Conservation (phyloP, 2,888 invertebrate species). For the Epistrophe grossulariae region DNA sequence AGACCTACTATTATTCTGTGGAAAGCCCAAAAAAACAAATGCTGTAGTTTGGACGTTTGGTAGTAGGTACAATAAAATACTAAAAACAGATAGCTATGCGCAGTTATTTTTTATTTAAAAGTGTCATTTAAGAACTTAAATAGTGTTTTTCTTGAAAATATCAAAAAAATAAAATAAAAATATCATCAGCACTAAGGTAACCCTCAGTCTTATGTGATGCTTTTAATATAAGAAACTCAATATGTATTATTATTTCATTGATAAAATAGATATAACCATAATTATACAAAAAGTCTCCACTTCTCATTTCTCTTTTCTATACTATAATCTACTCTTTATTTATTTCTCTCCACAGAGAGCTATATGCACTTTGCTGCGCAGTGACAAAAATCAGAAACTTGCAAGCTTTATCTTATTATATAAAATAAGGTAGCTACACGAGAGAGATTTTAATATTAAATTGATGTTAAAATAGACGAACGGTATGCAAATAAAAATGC, state of each 20-base stretch:
- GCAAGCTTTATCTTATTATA: conserved; percentile 6
- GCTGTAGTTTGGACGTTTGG: too few relatives aligned
- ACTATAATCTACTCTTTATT: neutral
- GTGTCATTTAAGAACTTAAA: too few relatives aligned
- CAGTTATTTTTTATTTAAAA: too few relatives aligned
- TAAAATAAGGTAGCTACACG: neutral
- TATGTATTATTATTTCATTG: conserved; percentile 12
- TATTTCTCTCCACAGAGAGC: neutral
- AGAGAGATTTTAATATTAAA: neutral
- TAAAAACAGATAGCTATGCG: too few relatives aligned
- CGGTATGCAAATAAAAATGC: conserved; percentile 22
- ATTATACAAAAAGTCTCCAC: neutral
- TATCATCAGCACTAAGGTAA: neutral
- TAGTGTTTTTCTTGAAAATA: neutral
- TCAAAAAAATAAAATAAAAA: neutral
- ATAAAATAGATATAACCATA: conserved; percentile 5
- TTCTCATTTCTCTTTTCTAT: neutral
- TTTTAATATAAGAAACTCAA: neutral
- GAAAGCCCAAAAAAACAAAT: too few relatives aligned
- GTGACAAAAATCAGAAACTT: neutral
- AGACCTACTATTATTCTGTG: too few relatives aligned
- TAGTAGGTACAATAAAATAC: too few relatives aligned
- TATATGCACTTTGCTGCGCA: neutral
- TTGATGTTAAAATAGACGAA: conserved; percentile 7
- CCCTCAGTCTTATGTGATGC: neutral